Evolutionary conservation across 1,140 invertebrate species (phyloP).

Genomic region (Megalonaias nervosa): DNA sequence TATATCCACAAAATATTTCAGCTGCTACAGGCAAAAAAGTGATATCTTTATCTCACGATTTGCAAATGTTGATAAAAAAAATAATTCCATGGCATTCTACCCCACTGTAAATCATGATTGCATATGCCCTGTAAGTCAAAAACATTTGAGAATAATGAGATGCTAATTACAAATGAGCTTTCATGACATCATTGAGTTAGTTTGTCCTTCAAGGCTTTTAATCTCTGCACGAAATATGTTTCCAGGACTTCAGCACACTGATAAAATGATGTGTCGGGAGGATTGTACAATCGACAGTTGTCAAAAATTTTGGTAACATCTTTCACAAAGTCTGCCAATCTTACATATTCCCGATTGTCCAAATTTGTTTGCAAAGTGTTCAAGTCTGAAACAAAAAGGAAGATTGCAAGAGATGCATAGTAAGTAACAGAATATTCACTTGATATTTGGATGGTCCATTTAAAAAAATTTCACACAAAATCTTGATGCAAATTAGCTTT

Average conservation of each 20-base stretch:
- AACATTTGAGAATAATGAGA: too few species aligned
- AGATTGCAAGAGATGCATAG: conserved; percentile 25
- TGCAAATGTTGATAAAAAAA: too few species aligned
- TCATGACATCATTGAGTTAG: conserved; percentile 3
- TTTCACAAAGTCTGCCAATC: conserved; percentile 94
- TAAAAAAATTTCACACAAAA: neutral
- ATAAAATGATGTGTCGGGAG: conserved; percentile 94
- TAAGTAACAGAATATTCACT: neutral
- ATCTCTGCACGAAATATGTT: conserved; percentile 89
- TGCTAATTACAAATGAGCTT: too few species aligned
- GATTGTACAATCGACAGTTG: conserved; percentile 98
- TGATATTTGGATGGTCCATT: neutral
- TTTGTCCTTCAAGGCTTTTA: conserved; percentile 70
- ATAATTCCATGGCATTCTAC: too few species aligned
- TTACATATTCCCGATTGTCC: conserved; percentile 86
- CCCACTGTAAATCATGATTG: too few species aligned
- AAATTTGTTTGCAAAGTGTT: conserved; percentile 93
- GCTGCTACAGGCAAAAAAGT: too few species aligned
- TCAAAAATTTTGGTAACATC: conserved; percentile 99
- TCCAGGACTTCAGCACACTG: conserved; percentile 96
- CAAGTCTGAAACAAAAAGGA: conserved; percentile 82
- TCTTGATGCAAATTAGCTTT: conserved; percentile 17
- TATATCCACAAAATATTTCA: too few species aligned
- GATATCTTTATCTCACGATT: too few species aligned
- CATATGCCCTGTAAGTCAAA: too few species aligned